A percentile compares a stretch with the other conserved stretches of the same genome.
Conservation (phyloP, 1,140 invertebrate species). For the Zaprionus vittiger region DNA sequence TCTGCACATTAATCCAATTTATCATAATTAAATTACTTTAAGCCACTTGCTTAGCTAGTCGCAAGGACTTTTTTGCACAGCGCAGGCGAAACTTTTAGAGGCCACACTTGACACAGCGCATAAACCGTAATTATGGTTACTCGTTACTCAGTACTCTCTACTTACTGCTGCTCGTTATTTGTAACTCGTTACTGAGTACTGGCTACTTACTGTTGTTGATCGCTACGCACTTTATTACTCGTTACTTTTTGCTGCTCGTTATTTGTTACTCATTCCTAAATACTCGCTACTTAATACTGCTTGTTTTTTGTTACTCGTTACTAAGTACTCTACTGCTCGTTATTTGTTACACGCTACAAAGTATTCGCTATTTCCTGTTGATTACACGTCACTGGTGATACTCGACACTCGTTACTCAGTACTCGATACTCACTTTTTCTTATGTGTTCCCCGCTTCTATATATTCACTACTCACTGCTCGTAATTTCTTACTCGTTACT, state of each 20-base stretch:
- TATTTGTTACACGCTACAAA: background rate
- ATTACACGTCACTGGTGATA: too few relatives aligned
- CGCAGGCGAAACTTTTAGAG: constrained; percentile 52
- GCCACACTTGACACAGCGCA: constrained; percentile 48
- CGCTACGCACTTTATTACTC: too few relatives aligned
- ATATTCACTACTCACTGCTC: too few relatives aligned
- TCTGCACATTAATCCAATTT: constrained; percentile 67
- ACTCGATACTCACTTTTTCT: background rate
- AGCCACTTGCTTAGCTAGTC: constrained; percentile 64
- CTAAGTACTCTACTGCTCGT: too few relatives aligned
- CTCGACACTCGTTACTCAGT: background rate
- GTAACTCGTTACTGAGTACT: background rate
- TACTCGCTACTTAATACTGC: too few relatives aligned
- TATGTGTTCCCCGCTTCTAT: too few relatives aligned
- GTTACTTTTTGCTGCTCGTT: background rate
- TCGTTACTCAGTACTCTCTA: constrained; percentile 11
- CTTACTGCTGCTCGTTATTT: background rate
- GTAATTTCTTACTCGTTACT: too few relatives aligned
- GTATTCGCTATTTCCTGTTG: background rate
- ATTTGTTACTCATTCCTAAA: background rate
- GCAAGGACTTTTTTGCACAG: constrained; percentile 35
- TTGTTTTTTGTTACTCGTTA: too few relatives aligned
- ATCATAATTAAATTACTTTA: constrained; percentile 79
- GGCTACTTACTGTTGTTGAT: background rate
- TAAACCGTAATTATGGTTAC: constrained; percentile 58